These are phyloP conservation scores for Clanis bilineata DNA, from an alignment of 2,888 invertebrate genomes.

Conservation along the genomic window DNA sequence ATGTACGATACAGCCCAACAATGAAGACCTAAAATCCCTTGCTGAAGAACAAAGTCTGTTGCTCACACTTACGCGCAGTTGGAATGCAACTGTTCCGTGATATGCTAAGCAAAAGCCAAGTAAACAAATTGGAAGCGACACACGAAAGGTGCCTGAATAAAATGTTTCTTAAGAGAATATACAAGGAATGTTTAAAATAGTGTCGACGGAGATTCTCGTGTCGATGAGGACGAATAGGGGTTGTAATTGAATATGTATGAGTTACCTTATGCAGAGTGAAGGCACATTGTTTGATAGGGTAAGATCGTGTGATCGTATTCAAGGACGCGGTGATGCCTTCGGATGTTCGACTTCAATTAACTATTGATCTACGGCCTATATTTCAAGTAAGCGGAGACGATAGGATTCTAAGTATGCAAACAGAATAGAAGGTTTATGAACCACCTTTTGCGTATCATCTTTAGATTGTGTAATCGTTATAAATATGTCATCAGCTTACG, in stretches of 20 bases:
- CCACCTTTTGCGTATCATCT: no score
- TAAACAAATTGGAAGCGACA: constrained; percentile 72
- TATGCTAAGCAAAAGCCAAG: constrained; percentile 76
- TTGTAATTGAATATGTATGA: neutral
- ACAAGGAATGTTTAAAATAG: constrained; percentile 19
- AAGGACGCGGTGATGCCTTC: no score
- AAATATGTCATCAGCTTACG: no score
- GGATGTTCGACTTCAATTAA: no score
- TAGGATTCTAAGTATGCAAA: no score
- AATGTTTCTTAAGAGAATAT: constrained; percentile 46
- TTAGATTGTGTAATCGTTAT: no score
- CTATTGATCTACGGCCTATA: no score
- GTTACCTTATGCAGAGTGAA: neutral
- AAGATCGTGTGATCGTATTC: neutral
- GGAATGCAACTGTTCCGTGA: constrained; percentile 70
- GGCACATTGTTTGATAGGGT: neutral
- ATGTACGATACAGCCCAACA: constrained; percentile 18
- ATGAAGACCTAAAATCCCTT: constrained; percentile 21
- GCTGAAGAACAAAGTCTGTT: constrained; percentile 49
- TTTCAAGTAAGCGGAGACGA: no score
- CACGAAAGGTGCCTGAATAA: constrained; percentile 48
- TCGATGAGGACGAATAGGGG: neutral
- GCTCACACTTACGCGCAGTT: constrained; percentile 63
- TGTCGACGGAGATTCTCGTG: neutral
- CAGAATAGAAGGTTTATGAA: no score